A percentile compares a stretch with the other conserved stretches of the same genome.
These are phyloP conservation scores for Philaethria dido DNA, from an alignment of 2,888 invertebrate genomes.

Conservation along the genomic window DNA sequence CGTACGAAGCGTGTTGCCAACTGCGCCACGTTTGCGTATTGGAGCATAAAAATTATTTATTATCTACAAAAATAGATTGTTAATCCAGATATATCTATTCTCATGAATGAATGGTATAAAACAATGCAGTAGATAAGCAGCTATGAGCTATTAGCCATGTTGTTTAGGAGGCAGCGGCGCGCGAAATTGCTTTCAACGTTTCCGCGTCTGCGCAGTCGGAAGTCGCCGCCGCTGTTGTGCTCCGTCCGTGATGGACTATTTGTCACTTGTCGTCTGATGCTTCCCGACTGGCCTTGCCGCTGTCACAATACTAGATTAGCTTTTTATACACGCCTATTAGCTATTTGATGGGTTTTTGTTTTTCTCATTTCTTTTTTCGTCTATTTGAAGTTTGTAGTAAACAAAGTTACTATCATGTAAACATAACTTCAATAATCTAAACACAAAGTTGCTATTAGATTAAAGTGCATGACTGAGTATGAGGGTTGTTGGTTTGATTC, in stretches of 20 bases:
- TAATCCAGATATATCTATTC: background rate
- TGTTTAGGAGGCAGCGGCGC: slow-evolving; percentile 34
- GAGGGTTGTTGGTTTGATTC: too few species aligned
- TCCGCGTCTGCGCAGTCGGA: slow-evolving; percentile 43
- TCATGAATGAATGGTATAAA: slow-evolving; percentile 1
- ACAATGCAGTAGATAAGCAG: background rate
- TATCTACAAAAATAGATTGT: slow-evolving; percentile 2
- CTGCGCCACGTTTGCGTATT: background rate
- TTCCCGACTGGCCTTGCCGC: slow-evolving; percentile 21
- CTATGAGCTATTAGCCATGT: background rate
- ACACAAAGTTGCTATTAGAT: too few species aligned
- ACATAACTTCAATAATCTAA: too few species aligned
- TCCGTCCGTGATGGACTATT: slow-evolving; percentile 21
- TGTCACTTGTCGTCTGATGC: slow-evolving; percentile 23
- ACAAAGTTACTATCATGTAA: too few species aligned
- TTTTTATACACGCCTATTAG: background rate
- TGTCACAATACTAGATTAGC: slow-evolving; percentile 15
- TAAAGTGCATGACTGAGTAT: too few species aligned
- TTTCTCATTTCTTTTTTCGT: background rate
- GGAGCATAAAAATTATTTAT: background rate
- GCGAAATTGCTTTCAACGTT: slow-evolving; percentile 40
- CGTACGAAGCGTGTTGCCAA: too few species aligned
- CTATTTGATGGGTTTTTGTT: background rate
- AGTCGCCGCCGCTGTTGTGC: slow-evolving; percentile 25
- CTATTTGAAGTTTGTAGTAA: background rate